Evolutionary conservation across 1,140 invertebrate species (phyloP).

Genomic region (Mercenaria mercenaria): DNA sequence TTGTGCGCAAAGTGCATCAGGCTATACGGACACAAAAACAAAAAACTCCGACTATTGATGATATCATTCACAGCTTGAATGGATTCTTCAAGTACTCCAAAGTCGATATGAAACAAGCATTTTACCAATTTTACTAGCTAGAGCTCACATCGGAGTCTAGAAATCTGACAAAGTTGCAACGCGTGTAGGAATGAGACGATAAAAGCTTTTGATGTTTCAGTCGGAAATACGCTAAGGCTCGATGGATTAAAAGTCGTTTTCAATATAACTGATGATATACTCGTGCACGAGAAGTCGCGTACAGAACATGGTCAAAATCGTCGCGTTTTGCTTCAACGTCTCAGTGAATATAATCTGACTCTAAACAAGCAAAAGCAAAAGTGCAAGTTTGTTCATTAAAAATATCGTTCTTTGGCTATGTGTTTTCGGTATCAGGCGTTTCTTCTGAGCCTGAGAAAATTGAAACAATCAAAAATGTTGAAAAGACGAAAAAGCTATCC

Average conservation of each 20-base stretch:
- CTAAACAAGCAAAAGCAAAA: constrained; percentile 54
- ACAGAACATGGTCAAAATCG: constrained; percentile 29
- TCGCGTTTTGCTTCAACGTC: background rate
- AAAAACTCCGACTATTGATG: constrained; percentile 71
- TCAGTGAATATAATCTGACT: constrained; percentile 32
- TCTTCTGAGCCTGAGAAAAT: background rate
- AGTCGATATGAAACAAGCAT: constrained; percentile 68
- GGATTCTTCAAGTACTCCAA: constrained; percentile 65
- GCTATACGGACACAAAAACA: constrained; percentile 61
- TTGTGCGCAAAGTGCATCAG: constrained; percentile 68
- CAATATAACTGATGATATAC: background rate
- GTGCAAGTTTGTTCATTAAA: constrained; percentile 35
- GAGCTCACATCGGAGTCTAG: constrained; percentile 54
- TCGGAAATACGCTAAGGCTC: background rate
- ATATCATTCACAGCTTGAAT: constrained; percentile 70
- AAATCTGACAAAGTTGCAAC: constrained; percentile 49
- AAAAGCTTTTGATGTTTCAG: constrained; percentile 57
- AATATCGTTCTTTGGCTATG: background rate
- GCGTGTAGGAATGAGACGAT: background rate
- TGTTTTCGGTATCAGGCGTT: background rate
- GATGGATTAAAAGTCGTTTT: background rate
- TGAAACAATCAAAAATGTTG: background rate
- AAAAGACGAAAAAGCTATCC: background rate
- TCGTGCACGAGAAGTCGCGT: background rate
- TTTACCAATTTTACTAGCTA: constrained; percentile 76